Evolutionary conservation across 2,797 vertebrate species (phyloP).

Genomic region (Trematomus bernacchii): DNA sequence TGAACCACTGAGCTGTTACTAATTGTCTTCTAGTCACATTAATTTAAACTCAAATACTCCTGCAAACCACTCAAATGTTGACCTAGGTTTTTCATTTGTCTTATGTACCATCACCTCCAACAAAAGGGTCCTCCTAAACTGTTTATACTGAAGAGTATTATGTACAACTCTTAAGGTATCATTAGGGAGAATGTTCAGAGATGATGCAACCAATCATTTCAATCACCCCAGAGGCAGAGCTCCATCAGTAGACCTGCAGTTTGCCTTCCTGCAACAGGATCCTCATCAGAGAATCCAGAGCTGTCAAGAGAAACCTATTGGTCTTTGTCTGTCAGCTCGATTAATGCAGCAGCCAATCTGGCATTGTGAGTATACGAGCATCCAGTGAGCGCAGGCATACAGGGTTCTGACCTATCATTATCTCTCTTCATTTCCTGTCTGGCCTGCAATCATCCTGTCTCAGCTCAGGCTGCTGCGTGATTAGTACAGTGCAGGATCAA

Average conservation of each 20-base stretch:
- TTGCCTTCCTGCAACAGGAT: constrained; percentile 33
- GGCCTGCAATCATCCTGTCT: constrained; percentile 81
- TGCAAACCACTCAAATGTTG: constrained; percentile 21
- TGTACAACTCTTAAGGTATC: constrained; percentile 33
- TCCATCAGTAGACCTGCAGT: constrained; percentile 18
- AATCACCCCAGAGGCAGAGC: constrained; percentile 20
- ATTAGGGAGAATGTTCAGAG: constrained; percentile 24
- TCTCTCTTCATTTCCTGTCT: constrained; percentile 81
- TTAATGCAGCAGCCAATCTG: constrained; percentile 69
- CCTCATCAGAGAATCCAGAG: constrained; percentile 51
- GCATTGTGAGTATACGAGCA: constrained; percentile 48
- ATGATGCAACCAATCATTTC: constrained; percentile 40
- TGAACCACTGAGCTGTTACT: constrained; percentile 57
- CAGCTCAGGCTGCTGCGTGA: constrained; percentile 69
- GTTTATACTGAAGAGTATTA: neutral
- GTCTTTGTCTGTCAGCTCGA: constrained; percentile 72
- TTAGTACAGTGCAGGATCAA: constrained; percentile 75
- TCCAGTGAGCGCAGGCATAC: constrained; percentile 59
- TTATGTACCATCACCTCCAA: constrained; percentile 6
- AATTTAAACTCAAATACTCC: constrained; percentile 34
- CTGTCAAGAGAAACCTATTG: constrained; percentile 62
- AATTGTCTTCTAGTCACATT: constrained; percentile 69
- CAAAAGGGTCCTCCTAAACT: neutral
- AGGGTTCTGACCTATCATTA: constrained; percentile 76
- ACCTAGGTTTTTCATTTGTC: neutral